These are phyloP conservation scores for Centruroides sculpturatus DNA, from an alignment of 1,140 invertebrate species.

Conservation along the genomic window DNA sequence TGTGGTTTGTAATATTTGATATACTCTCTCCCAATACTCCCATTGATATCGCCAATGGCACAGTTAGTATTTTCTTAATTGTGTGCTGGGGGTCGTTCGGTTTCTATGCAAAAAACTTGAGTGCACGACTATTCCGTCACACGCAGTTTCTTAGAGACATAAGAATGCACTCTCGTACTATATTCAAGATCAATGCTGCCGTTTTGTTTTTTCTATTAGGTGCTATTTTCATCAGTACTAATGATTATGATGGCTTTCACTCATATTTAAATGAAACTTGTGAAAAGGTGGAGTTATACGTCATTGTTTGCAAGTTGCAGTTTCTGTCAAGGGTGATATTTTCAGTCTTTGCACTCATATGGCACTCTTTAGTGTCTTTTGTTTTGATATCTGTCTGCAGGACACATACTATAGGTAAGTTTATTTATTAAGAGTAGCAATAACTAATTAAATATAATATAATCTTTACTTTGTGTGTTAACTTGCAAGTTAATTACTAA, in stretches of 20 bases:
- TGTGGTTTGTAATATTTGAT: conserved; percentile 26
- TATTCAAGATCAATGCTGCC: conserved; percentile 28
- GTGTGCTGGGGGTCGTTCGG: conserved; percentile 23
- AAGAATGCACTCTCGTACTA: conserved; percentile 29
- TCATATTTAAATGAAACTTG: conserved; percentile 21
- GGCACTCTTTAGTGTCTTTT: conserved; percentile 31
- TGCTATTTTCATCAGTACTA: conserved; percentile 18
- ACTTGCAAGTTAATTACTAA: no score
- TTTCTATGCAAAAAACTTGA: conserved; percentile 11
- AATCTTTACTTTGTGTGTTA: no score
- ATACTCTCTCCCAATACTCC: conserved; percentile 25
- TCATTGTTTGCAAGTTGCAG: conserved; percentile 26
- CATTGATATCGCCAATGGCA: conserved; percentile 25
- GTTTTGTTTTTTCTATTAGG: conserved; percentile 22
- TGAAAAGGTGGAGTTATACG: conserved; percentile 21
- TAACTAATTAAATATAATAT: no score
- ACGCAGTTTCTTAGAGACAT: conserved; percentile 29
- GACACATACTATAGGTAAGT: conserved; percentile 33
- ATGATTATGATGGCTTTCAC: conserved; percentile 19
- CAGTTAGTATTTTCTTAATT: conserved; percentile 24
- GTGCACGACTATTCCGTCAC: conserved; percentile 24
- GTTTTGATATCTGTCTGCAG: conserved; percentile 32
- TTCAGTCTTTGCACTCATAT: conserved; percentile 25
- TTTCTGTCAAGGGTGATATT: conserved; percentile 25
- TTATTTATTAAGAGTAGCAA: neutral